A percentile compares a stretch with the other conserved stretches of the same genome.
Conservation (phyloP, 1,140 invertebrate genomes). For the Calephelis nemesis region DNA sequence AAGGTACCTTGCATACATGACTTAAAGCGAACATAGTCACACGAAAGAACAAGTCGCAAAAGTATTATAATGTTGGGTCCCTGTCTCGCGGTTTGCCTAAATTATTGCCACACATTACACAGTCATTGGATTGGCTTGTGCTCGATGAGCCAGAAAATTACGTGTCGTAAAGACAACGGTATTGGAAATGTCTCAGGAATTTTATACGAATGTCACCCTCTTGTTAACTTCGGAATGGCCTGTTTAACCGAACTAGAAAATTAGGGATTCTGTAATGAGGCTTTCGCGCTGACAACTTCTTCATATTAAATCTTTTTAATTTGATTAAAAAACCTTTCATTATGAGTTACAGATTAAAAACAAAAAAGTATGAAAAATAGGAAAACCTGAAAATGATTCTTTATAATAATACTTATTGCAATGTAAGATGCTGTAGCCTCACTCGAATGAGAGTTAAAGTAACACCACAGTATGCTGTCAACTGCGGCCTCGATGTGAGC, state of each 20-base stretch:
- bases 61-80: not conserved
- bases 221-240: conserved; percentile 12
- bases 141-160: conserved; percentile 16
- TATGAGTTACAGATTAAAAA: not conserved
- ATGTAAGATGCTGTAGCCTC: no score
- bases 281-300: not conserved
- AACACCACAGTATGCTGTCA: no score
- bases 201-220: conserved; percentile 16
- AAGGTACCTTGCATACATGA: no score
- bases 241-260: conserved; percentile 3
- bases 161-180: conserved; percentile 15
- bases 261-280: not conserved
- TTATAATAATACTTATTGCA: no score
- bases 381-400: no score
- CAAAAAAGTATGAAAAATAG: not conserved
- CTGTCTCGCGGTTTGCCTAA: conserved; percentile 13
- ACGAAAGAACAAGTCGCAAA: not conserved
- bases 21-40: not conserved
- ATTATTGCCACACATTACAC: conserved; percentile 12
- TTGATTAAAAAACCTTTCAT: not conserved
- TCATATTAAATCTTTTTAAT: not conserved
- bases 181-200: conserved; percentile 13
- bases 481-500: not conserved
- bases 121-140: conserved; percentile 14
- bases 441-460: no score